A percentile compares a stretch with the other conserved stretches of the same genome.
Evolutionary conservation across 92 coral and sea anemone genomes (phyloP).

Genomic region (Epizoanthus stellaris): DNA sequence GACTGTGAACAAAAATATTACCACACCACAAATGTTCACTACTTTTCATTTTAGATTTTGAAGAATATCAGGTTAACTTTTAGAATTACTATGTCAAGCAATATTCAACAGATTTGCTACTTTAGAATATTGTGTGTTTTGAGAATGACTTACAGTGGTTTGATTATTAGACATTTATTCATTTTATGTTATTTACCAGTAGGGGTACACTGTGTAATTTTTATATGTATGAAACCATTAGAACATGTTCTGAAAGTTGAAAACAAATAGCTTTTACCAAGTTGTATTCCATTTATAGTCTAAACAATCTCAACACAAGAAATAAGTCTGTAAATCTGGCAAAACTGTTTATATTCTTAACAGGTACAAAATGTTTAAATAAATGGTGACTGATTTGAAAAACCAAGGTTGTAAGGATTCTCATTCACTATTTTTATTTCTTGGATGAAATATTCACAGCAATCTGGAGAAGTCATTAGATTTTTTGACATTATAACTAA

Average conservation of each 20-base stretch:
- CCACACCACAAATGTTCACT: too few relatives aligned
- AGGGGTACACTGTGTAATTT: neutral
- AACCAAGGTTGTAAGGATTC: neutral
- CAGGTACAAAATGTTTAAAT: neutral
- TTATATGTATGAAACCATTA: neutral
- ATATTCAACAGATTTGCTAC: neutral
- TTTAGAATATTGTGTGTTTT: neutral
- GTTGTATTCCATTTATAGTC: constrained; percentile 8
- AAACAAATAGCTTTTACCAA: constrained; percentile 1
- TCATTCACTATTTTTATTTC: neutral
- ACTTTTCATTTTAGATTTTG: too few relatives aligned
- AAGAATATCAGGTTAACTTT: too few relatives aligned
- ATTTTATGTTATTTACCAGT: neutral
- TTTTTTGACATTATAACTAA: constrained; percentile 2
- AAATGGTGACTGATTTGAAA: neutral
- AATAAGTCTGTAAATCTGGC: neutral
- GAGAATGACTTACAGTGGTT: neutral
- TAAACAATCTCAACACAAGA: neutral
- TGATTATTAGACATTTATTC: neutral
- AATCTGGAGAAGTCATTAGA: neutral
- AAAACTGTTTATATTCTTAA: neutral
- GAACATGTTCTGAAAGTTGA: neutral
- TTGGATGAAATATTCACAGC: neutral
- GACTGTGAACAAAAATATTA: too few relatives aligned
- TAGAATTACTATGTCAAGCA: neutral